Conservation (phyloP, 2,888 invertebrate genomes). For the Gastrophysa polygoni region DNA sequence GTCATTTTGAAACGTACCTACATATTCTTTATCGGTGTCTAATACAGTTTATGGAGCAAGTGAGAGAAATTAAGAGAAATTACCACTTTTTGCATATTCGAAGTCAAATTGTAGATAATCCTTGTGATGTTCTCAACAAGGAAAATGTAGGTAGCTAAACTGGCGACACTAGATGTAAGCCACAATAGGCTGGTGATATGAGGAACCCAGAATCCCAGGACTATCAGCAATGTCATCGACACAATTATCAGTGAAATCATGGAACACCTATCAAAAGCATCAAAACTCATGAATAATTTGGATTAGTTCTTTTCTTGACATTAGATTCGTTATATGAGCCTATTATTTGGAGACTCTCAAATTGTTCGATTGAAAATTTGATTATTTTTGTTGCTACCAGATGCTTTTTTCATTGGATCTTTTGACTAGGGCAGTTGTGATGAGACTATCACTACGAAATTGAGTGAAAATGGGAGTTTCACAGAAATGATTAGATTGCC, state of each 20-base stretch:
- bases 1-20: no score
- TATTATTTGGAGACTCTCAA: no score
- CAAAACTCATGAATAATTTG: background rate
- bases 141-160: slow-evolving; percentile 35
- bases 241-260: slow-evolving; percentile 24
- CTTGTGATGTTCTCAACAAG: slow-evolving; percentile 38
- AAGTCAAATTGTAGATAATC: slow-evolving; percentile 26
- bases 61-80: background rate
- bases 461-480: no score
- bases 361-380: no score
- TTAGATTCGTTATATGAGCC: background rate
- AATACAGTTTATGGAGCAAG: no score
- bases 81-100: slow-evolving; percentile 25
- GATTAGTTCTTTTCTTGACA: background rate
- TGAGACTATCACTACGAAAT: no score
- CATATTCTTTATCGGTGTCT: no score
- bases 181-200: slow-evolving; percentile 38
- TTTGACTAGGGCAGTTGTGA: no score
- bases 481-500: no score
- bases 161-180: slow-evolving; percentile 35
- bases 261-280: slow-evolving; percentile 26
- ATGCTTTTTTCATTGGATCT: no score
- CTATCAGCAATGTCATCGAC: slow-evolving; percentile 32
- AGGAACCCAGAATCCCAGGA: slow-evolving; percentile 45
- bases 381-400: no score